Evolutionary conservation across 2,888 invertebrate genomes (phyloP).

Genomic region (Lasioglossum marginatum): DNA sequence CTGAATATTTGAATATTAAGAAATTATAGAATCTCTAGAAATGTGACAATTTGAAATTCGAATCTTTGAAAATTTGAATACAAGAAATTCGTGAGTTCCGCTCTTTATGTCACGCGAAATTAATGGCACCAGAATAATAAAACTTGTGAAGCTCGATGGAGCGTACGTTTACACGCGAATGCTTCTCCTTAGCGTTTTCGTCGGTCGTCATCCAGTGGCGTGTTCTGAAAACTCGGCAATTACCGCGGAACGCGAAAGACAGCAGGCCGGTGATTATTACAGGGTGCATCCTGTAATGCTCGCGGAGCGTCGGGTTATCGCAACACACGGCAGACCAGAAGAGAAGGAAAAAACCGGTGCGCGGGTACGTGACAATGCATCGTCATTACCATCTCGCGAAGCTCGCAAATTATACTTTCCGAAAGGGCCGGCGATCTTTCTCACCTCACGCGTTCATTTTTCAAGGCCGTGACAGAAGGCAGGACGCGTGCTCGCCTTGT

Average conservation of each 20-base stretch:
- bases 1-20: background rate
- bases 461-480: slow-evolving; percentile 35
- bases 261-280: background rate
- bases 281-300: background rate
- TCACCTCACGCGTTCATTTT: slow-evolving; percentile 53
- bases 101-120: no score
- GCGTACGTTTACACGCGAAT: background rate
- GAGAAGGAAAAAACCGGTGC: slow-evolving; percentile 6
- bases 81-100: no score
- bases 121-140: background rate
- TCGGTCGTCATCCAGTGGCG: background rate
- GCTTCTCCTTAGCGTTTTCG: background rate
- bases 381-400: slow-evolving; percentile 30
- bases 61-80: background rate
- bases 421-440: slow-evolving; percentile 48
- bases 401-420: slow-evolving; percentile 40
- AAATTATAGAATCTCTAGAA: no score
- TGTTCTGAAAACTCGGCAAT: background rate
- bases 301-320: slow-evolving; percentile 24
- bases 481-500: background rate
- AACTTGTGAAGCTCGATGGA: no score
- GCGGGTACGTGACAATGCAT: slow-evolving; percentile 40
- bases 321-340: background rate
- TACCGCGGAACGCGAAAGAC: background rate
- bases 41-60: background rate